phyloP scores from a whole-genome alignment of 2,797 vertebrate species.

The Chiroxiphia lanceolata region DNA sequence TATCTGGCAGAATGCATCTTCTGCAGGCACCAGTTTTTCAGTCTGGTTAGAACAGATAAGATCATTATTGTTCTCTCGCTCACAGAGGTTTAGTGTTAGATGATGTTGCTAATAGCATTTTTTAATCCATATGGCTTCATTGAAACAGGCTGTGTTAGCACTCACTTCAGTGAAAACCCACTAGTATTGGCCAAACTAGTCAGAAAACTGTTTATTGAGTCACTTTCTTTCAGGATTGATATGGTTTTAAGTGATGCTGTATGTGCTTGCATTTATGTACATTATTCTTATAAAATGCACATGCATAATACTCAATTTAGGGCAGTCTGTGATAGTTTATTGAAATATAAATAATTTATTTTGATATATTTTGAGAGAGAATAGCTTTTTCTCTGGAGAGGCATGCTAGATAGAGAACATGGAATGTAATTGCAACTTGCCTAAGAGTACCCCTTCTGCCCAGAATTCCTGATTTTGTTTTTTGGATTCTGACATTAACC shows the following conservation, averaged over 20 bases:
- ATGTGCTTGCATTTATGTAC: neutral
- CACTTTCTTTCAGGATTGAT: neutral
- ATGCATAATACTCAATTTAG: neutral
- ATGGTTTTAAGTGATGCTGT: neutral
- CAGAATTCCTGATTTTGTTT: neutral
- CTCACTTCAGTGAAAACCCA: neutral
- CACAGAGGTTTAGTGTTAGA: constrained; percentile 9
- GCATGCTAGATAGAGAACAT: neutral
- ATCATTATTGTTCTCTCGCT: constrained; percentile 35
- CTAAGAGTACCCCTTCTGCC: neutral
- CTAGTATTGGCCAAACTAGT: neutral
- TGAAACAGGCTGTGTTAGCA: neutral
- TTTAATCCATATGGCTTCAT: constrained; percentile 10
- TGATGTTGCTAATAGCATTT: constrained; percentile 7
- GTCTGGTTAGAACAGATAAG: constrained; percentile 34
- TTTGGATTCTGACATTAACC: neutral
- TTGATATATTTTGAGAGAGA: neutral
- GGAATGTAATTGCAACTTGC: neutral
- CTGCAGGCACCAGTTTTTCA: constrained; percentile 11
- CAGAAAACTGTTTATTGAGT: neutral
- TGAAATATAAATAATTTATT: neutral
- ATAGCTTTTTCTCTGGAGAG: neutral
- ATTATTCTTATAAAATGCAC: neutral
- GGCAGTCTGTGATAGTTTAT: neutral
- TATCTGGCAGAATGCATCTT: constrained; percentile 18